phyloP scores from a whole-genome alignment of 2,888 invertebrate species.

The Trissoscelio sp. region DNA sequence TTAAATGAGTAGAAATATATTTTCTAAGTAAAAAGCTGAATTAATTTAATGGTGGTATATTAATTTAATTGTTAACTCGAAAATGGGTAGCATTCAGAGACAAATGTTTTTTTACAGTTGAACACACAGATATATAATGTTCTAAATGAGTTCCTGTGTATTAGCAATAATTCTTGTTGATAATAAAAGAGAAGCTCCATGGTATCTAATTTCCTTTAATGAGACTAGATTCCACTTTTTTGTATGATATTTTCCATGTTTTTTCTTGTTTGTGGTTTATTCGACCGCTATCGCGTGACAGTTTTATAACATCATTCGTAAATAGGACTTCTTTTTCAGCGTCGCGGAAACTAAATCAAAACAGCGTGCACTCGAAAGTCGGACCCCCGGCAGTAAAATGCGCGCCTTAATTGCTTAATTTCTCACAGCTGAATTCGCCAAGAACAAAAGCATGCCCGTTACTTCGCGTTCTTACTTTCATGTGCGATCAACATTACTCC shows the following conservation, averaged over 20 bases:
- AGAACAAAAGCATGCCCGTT: conserved; percentile 79
- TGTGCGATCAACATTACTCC: conserved; percentile 80
- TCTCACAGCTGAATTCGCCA: conserved; percentile 78
- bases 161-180: conserved; percentile 45
- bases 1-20: too few relatives aligned
- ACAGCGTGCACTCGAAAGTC: conserved; percentile 72
- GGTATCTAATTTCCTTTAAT: conserved; percentile 56
- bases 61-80: background rate
- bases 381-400: conserved; percentile 77
- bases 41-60: background rate
- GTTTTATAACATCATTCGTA: conserved; percentile 68
- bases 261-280: conserved; percentile 63
- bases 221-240: conserved; percentile 44
- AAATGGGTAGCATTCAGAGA: background rate
- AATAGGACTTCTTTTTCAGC: conserved; percentile 70
- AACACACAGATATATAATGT: conserved; percentile 7
- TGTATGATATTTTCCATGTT: conserved; percentile 44
- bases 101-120: conserved; percentile 7
- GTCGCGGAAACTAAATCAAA: conserved; percentile 70
- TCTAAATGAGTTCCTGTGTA: conserved; percentile 29
- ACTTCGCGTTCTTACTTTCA: conserved; percentile 77
- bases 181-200: conserved; percentile 39
- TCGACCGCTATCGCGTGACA: conserved; percentile 67
- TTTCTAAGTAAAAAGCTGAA: background rate
- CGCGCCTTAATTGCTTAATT: conserved; percentile 81